Conservation (phyloP, 2,888 invertebrate genomes). For the Drosophila recens region DNA sequence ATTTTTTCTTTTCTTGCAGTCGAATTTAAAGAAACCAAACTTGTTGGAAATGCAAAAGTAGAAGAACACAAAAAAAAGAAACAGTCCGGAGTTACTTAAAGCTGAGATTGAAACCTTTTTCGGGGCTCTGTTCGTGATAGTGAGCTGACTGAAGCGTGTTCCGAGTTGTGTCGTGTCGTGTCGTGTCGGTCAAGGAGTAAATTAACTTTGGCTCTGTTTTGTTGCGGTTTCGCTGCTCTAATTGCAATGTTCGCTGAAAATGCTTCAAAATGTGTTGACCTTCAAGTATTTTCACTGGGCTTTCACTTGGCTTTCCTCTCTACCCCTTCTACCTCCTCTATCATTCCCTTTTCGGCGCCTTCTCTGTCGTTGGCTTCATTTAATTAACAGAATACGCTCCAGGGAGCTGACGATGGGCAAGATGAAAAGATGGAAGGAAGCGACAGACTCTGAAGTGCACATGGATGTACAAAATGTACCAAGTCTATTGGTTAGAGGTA, state of each 20-base stretch:
- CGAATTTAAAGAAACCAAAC: conserved; percentile 31
- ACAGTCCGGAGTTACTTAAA: conserved; percentile 42
- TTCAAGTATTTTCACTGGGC: conserved; percentile 64
- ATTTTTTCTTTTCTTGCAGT: conserved; percentile 5
- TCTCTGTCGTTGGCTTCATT: conserved; percentile 53
- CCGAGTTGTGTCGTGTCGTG: background rate
- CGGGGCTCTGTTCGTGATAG: conserved; percentile 29
- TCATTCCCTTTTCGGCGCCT: background rate
- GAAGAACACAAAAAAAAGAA: conserved; percentile 12
- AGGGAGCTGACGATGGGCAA: conserved; percentile 5
- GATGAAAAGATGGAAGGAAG: background rate
- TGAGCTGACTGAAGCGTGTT: background rate
- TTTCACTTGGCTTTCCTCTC: conserved; percentile 16
- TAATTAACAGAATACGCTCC: conserved; percentile 59
- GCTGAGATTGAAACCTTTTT: conserved; percentile 24
- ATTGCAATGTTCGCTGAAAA: conserved; percentile 62
- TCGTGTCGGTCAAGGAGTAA: conserved; percentile 51
- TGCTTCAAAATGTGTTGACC: conserved; percentile 71
- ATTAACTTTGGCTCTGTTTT: conserved; percentile 68
- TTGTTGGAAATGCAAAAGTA: conserved; percentile 37
- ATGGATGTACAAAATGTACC: conserved; percentile 17
- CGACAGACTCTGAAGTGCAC: conserved; percentile 22
- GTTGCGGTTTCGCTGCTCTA: conserved; percentile 53
- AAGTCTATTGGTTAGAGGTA: conserved; percentile 4
- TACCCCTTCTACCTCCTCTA: background rate